Evolutionary conservation across 2,113 vertebrate species (phyloP), one percentile per base, ranked within the genome.

Genomic region (Oreochromis niloticus): DNA sequence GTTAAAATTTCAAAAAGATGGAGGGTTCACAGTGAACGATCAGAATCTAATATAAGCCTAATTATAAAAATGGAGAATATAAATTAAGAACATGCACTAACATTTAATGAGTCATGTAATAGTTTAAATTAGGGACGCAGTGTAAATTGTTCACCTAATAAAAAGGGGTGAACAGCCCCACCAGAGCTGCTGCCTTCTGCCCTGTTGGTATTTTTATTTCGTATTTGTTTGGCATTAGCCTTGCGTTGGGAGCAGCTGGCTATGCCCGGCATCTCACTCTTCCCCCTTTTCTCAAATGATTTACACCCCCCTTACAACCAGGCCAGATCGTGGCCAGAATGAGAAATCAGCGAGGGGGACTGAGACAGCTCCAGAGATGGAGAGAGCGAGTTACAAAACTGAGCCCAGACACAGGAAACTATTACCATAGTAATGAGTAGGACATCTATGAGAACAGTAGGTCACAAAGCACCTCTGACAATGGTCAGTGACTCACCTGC

Each of bases 151-250:
- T 57, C 56, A 61, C 59, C 30, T 57, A 66, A 82, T 63, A 90
- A 91, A 14, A 82, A 87, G 86, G 57, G 85, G 43, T 84, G 57
- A 82, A 50, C 54, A 63, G 59, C 59, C 17, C 32, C 32, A 63
- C 17, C 9, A 43, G 80, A 93, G 82, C 86, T 96, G 95, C 93
- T 94, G 85, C 89, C 84, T 91, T 92, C 88, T 84, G 86, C 88
- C 94, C 90, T 95, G 94, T 93, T 96, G 94, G 91, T 93, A 88
- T 91, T 93, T 91, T 88, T 84, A 63, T 87, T 86, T 88, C 54
- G 27, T 32, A 14, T 66, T 90, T 87, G 92, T 90, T 71, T 91
- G 90, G 86, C 88, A 90, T 91, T 88, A 90, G 88, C 82, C 71
- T 85, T 48, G 81, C 85, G 85, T 92, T 80, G 92, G 87, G 83